Evolutionary conservation across 92 coral and sea anemone genomes (phyloP).

Genomic region (Meandrina meandrites): DNA sequence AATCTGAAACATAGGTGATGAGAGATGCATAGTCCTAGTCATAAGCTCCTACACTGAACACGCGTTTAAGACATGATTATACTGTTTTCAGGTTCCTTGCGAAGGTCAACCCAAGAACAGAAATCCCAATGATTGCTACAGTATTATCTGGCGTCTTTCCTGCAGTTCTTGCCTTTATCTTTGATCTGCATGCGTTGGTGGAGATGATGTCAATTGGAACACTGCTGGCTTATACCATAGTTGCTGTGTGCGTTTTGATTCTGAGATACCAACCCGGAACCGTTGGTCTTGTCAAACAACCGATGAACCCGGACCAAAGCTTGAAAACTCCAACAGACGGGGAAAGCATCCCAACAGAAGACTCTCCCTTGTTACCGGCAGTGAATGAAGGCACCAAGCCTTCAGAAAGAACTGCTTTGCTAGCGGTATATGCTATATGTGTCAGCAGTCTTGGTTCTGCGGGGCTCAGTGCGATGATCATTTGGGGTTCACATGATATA

Average conservation of each 20-base stretch:
- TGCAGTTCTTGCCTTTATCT: constrained; percentile 82
- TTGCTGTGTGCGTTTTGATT: constrained; percentile 84
- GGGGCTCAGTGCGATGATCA: constrained; percentile 52
- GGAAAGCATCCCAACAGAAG: constrained; percentile 10
- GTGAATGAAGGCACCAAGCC: constrained; percentile 21
- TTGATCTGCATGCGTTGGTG: constrained; percentile 74
- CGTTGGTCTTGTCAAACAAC: constrained; percentile 62
- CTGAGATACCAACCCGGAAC: constrained; percentile 82
- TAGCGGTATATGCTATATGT: constrained; percentile 47
- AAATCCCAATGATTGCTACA: constrained; percentile 78
- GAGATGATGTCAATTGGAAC: constrained; percentile 96
- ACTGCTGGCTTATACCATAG: constrained; percentile 82
- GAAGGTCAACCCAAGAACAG: constrained; percentile 74
- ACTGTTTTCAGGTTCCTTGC: constrained; percentile 53
- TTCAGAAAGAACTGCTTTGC: constrained; percentile 51
- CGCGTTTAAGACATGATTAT: neutral
- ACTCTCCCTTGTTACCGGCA: constrained; percentile 17
- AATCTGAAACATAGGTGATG: neutral
- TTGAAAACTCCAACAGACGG: neutral
- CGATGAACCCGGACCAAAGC: constrained; percentile 29
- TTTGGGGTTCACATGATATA: constrained; percentile 69
- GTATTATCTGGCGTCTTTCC: constrained; percentile 70
- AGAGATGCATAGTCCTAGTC: neutral
- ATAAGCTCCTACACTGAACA: neutral
- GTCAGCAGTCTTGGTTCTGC: constrained; percentile 39